A percentile compares a stretch with the other conserved stretches of the same genome.
Evolutionary conservation across 2,113 vertebrate genomes (phyloP).

Genomic region (Crotalus viridis): DNA sequence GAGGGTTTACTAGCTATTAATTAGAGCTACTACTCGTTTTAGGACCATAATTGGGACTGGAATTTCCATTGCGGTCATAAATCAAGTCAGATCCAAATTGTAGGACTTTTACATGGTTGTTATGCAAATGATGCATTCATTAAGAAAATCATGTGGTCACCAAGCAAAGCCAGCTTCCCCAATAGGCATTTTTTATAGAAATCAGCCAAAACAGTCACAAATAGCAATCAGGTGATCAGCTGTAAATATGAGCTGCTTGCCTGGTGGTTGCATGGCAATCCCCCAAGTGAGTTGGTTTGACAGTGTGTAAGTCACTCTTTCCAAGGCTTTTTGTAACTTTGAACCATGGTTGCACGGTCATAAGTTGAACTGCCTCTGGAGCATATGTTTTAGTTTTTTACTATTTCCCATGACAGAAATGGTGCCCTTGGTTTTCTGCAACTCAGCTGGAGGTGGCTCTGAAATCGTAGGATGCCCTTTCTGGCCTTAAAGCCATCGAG

Average conservation of each 20-base stretch:
- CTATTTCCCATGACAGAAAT: background rate
- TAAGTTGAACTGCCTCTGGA: background rate
- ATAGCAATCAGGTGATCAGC: background rate
- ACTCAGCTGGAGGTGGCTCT: background rate
- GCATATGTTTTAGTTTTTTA: background rate
- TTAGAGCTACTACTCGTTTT: background rate
- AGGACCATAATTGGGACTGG: background rate
- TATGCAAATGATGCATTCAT: background rate
- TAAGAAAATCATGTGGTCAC: background rate
- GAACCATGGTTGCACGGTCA: background rate
- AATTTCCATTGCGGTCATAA: background rate
- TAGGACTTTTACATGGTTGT: background rate
- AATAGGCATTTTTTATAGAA: background rate
- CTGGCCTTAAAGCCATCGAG: background rate
- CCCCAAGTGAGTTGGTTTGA: background rate
- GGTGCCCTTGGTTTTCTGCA: background rate
- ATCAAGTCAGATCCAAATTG: background rate
- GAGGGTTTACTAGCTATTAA: background rate
- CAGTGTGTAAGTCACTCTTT: background rate
- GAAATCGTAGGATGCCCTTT: background rate
- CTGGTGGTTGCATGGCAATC: background rate
- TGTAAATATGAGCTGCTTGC: background rate
- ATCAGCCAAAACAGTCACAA: background rate
- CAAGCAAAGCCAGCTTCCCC: background rate
- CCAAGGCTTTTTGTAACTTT: background rate